phyloP scores from a whole-genome alignment of 1,140 invertebrate species.

The Drosophila ananassae region DNA sequence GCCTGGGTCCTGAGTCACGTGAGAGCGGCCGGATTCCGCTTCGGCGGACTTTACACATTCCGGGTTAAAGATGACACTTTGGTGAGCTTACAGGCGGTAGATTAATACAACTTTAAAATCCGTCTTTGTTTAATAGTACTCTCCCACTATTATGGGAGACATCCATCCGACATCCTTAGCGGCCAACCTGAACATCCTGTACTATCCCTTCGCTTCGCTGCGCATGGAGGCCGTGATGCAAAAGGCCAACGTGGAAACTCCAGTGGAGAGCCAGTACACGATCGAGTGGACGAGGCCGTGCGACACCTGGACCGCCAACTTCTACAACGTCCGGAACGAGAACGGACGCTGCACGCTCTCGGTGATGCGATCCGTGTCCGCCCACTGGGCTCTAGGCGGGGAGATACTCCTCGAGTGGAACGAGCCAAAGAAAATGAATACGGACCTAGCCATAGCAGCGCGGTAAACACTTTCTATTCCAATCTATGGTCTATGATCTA shows the following conservation, averaged over 20 bases:
- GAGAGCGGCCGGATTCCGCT: slow-evolving; percentile 69
- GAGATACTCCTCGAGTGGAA: slow-evolving; percentile 78
- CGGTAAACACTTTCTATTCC: slow-evolving; percentile 26
- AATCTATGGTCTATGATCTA: neutral
- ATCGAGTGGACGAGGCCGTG: slow-evolving; percentile 64
- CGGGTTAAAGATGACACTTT: slow-evolving; percentile 64
- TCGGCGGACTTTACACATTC: slow-evolving; percentile 77
- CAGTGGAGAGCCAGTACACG: slow-evolving; percentile 66
- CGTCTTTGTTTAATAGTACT: slow-evolving; percentile 46
- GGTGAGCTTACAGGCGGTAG: slow-evolving; percentile 65
- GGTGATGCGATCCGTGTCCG: slow-evolving; percentile 63
- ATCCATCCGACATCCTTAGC: slow-evolving; percentile 77
- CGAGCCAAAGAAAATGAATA: slow-evolving; percentile 46
- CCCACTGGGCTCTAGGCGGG: slow-evolving; percentile 67
- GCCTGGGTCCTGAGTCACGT: slow-evolving; percentile 76
- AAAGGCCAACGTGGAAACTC: slow-evolving; percentile 31
- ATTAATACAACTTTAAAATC: neutral
- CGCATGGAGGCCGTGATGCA: slow-evolving; percentile 74
- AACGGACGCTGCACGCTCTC: slow-evolving; percentile 74
- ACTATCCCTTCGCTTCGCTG: slow-evolving; percentile 68
- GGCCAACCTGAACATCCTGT: slow-evolving; percentile 72
- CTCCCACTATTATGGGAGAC: slow-evolving; percentile 75
- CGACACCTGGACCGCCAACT: slow-evolving; percentile 71
- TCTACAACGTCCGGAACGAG: slow-evolving; percentile 70
- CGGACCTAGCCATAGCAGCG: slow-evolving; percentile 68